Evolutionary conservation across 2,113 vertebrate genomes (phyloP), one percentile per base, ranked within the genome.

Genomic region (Lucifuga dentata): DNA sequence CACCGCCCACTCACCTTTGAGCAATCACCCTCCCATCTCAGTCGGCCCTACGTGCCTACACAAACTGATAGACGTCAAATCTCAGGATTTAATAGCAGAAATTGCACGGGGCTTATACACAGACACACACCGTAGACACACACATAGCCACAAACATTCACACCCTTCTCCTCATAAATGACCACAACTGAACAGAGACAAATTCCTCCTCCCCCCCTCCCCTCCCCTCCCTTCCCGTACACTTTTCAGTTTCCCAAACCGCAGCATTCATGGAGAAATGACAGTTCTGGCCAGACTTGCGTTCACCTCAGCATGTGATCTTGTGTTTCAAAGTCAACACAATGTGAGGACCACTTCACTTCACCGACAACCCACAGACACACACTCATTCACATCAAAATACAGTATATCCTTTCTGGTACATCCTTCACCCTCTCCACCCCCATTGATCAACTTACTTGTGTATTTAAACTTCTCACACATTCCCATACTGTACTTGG

Each of bases 101-200:
- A 49, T 66, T 76, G 68, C 58, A 68, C 55, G 33, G 53, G 62
- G 19, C 69, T 75, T 26, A 57, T 15, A 48, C 55, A 65, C 39
- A 51, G 38, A 59, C 39, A 38, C 59, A 44, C 53, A 68, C 70
- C n/a, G n/a, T n/a, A 71, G 24, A 72, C 46, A 63, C 12, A 69
- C 73, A 46, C 38, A 48, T 33, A 74, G 45, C 61, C 81, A 78
- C 69, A 79, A 49, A 65, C 73, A 74, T 73, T 72, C 70, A 71
- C 76, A 84, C 76, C 70, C 69, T 52, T 67, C 62, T 73, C 52
- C 71, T 67, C 71, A 70, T 85, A 80, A 84, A 82, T 82, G 73
- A 80, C 87, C 86, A 80, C 84, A 88, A 73, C 67, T 64, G 62
- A 82, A 67, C 52, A 5, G 68, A 91, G 74, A 90, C 82, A 83